Conservation (phyloP, 2,888 invertebrate genomes). For the Entomobrya multifasciata region DNA sequence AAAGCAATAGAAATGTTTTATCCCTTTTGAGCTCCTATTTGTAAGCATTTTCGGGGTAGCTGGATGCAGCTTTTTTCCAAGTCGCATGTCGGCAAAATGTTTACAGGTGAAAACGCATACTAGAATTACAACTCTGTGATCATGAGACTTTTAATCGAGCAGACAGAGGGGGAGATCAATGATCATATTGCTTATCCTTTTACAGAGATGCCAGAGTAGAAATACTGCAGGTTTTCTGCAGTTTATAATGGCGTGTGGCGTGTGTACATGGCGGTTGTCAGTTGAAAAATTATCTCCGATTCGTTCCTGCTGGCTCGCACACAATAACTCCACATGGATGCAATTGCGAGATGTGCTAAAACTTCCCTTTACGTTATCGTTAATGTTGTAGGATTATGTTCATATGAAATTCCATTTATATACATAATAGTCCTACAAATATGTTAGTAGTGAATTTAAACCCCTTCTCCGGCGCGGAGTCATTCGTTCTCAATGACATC, state of each 20-base stretch:
- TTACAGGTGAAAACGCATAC: constrained; percentile 50
- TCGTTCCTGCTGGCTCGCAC: not conserved
- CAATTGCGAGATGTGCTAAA: constrained; percentile 1
- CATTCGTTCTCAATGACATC: not conserved
- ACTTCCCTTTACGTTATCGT: too few species aligned
- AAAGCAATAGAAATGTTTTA: constrained; percentile 30
- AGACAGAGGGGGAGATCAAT: constrained; percentile 42
- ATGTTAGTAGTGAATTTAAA: too few species aligned
- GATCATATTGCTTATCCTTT: constrained; percentile 46
- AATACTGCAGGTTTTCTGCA: constrained; percentile 40
- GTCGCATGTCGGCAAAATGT: not conserved
- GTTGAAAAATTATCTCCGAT: constrained; percentile 3
- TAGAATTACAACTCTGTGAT: constrained; percentile 14
- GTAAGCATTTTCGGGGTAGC: not conserved
- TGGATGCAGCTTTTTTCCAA: constrained; percentile 1
- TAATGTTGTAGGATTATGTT: too few species aligned
- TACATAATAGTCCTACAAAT: too few species aligned
- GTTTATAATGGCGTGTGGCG: constrained; percentile 53
- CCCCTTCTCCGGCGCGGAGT: not conserved
- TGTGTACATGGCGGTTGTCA: constrained; percentile 54
- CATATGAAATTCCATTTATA: too few species aligned
- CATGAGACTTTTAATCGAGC: not conserved
- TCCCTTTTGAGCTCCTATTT: constrained; percentile 21
- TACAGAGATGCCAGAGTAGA: not conserved
- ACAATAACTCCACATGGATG: constrained; percentile 25